Evolutionary conservation across 2,888 invertebrate species (phyloP).

Genomic region (Drosophila setosimentum): DNA sequence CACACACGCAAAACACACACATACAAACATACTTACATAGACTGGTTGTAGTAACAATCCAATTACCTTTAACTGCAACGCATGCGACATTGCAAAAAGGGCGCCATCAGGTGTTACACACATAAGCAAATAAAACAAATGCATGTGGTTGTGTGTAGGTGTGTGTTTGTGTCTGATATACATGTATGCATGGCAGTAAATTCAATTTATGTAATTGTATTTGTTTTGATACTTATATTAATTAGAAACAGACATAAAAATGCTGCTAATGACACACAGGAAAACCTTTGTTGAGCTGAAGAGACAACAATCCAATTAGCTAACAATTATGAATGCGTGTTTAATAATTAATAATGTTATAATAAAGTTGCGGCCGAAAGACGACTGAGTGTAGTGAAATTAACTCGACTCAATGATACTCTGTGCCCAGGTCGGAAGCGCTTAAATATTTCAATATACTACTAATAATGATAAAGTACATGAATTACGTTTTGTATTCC

Average conservation of each 20-base stretch:
- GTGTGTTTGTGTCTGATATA: background rate
- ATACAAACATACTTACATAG: background rate
- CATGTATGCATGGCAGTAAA: constrained; percentile 16
- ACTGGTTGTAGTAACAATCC: constrained; percentile 53
- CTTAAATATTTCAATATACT: background rate
- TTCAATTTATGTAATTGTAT: constrained; percentile 51
- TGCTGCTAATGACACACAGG: constrained; percentile 29
- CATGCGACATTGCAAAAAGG: constrained; percentile 40
- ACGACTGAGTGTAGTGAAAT: no score
- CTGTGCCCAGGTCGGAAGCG: background rate
- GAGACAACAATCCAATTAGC: constrained; percentile 58
- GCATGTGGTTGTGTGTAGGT: background rate
- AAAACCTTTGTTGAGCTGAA: constrained; percentile 3
- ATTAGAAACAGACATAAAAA: constrained; percentile 43
- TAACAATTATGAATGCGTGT: constrained; percentile 53
- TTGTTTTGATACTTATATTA: constrained; percentile 48
- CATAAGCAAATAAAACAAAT: background rate
- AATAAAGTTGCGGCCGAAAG: constrained; percentile 4
- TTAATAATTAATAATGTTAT: constrained; percentile 52
- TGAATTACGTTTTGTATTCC: background rate
- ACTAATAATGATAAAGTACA: background rate
- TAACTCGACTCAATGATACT: background rate
- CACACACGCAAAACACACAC: constrained; percentile 26
- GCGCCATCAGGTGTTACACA: constrained; percentile 42
- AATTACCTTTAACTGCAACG: constrained; percentile 57